These are phyloP conservation scores for Leptoclinus maculatus DNA, from an alignment of 2,797 vertebrate genomes.

Conservation along the genomic window DNA sequence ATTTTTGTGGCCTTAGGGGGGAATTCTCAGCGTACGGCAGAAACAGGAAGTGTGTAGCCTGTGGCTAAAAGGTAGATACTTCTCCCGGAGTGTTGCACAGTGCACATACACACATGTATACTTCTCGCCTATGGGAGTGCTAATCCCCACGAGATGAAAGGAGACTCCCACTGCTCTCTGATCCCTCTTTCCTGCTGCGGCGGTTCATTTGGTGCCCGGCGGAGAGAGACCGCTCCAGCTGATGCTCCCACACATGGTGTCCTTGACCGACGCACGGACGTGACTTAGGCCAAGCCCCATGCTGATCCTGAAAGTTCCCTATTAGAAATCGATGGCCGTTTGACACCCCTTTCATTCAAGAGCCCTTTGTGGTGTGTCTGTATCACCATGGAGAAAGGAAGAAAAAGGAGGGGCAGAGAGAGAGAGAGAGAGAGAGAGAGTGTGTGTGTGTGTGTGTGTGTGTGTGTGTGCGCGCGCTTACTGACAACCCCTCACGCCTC, in stretches of 20 bases:
- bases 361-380: constrained; percentile 59
- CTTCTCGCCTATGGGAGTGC: constrained; percentile 65
- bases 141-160: constrained; percentile 80
- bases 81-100: constrained; percentile 53
- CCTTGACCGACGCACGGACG: constrained; percentile 68
- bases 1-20: constrained; percentile 61
- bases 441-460: constrained; percentile 1
- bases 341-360: constrained; percentile 73
- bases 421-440: constrained; percentile 20
- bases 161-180: constrained; percentile 71
- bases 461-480: constrained; percentile 20
- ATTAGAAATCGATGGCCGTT: constrained; percentile 82
- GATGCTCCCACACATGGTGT: constrained; percentile 61
- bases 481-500: constrained; percentile 54
- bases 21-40: constrained; percentile 63
- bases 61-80: constrained; percentile 71
- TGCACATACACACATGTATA: constrained; percentile 54
- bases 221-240: constrained; percentile 64
- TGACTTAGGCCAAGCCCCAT: constrained; percentile 64
- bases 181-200: constrained; percentile 71
- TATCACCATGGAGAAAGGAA: constrained; percentile 45
- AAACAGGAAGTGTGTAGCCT: constrained; percentile 71
- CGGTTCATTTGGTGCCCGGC: constrained; percentile 72
- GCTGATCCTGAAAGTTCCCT: constrained; percentile 73
- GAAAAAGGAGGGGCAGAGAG: constrained; percentile 15